Conservation (phyloP, 2,113 vertebrate species). For the Lamprotornis superbus region DNA sequence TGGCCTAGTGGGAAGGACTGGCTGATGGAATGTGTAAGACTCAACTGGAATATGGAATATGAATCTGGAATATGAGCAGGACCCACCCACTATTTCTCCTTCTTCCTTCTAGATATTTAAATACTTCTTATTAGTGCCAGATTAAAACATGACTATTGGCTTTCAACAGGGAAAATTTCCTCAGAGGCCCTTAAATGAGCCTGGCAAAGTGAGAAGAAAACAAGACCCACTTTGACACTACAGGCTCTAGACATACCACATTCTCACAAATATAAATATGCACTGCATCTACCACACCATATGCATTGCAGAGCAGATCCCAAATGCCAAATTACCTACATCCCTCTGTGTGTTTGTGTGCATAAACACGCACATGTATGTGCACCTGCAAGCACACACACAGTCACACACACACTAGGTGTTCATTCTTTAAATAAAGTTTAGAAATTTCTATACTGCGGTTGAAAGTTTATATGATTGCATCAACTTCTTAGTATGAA, state of each 20-base stretch:
- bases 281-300: too few relatives aligned
- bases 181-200: background rate
- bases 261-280: background rate
- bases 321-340: background rate
- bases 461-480: background rate
- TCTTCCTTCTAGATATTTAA: background rate
- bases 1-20: background rate
- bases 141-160: background rate
- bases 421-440: background rate
- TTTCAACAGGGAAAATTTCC: background rate
- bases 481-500: background rate
- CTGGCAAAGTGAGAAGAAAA: background rate
- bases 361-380: background rate
- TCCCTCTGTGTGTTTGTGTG: background rate
- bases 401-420: fast-evolving
- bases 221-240: background rate
- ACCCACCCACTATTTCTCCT: background rate
- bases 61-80: background rate
- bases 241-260: background rate
- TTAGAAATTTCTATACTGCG: background rate
- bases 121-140: background rate
- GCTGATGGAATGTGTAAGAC: background rate
- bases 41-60: background rate
- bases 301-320: background rate
- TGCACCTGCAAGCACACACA: background rate